Percentiles rank a stretch among this genome's conserved stretches.
Evolutionary conservation across 2,113 vertebrate species (phyloP).

Genomic region (Rhipidura dahli): DNA sequence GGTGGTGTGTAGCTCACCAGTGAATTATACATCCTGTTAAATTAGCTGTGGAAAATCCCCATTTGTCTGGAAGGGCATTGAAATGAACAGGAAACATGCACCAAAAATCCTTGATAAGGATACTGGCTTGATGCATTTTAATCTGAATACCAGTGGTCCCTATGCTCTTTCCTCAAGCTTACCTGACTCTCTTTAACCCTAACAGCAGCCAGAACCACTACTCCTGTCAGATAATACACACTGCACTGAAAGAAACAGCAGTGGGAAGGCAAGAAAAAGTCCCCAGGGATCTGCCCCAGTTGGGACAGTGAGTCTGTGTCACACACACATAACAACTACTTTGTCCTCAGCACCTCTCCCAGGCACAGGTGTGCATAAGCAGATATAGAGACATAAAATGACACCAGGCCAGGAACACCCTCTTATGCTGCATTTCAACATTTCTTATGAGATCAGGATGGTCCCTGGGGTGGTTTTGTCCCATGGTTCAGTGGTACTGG

Average conservation of each 20-base stretch:
- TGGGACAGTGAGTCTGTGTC: not conserved
- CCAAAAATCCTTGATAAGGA: not conserved
- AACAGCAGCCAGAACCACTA: not conserved
- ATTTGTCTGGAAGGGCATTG: not conserved
- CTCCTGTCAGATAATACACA: not conserved
- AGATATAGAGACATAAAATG: not conserved
- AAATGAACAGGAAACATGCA: not conserved
- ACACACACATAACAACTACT: accelerated
- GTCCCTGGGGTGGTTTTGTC: not conserved
- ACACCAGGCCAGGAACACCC: not conserved
- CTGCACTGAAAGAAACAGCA: not conserved
- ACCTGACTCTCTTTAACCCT: not conserved
- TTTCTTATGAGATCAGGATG: not conserved
- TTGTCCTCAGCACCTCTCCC: not conserved
- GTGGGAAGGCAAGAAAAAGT: not conserved
- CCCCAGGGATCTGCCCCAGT: not conserved
- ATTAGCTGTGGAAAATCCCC: not conserved
- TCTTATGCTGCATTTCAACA: not conserved
- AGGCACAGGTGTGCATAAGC: not conserved
- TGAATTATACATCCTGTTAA: slow-evolving; percentile 2
- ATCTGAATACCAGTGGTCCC: not conserved
- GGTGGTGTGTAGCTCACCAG: not conserved
- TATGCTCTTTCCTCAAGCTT: not conserved
- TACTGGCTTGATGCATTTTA: not conserved
- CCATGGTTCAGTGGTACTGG: not conserved